Base-by-base conservation (phyloP, 1,140 invertebrate genomes). In the Muscidifurax raptorellus region DNA sequence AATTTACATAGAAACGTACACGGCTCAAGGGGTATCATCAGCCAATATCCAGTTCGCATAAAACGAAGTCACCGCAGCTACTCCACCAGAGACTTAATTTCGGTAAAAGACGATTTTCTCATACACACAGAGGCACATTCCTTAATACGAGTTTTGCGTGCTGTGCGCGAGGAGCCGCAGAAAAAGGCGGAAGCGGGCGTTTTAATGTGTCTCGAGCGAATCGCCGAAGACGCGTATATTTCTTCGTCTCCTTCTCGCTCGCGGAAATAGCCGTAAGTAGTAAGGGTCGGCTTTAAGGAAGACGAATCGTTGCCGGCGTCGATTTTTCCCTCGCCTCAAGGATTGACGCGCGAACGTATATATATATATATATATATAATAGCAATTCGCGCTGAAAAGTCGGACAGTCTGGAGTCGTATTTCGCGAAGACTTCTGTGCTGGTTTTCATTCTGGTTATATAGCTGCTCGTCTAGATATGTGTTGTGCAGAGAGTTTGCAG, bases 261-360 rank as follows among this genome's bases (percentile, higher is more conserved):
- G 36, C 76, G 76, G 71, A 84, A 84, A 84, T 67, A 84, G 36
- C 44, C 75, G 64, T 84, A 84, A 84, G 83, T 80, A 76, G 78
- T 84, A 84, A 75, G 25, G 47, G 52, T 84, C 83, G 27, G 30
- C 67, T 78, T 84, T 80, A 80, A 80, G 78, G 71, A 76, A 84
- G 83, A 76, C 72, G 72, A 76, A 85, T 77, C 5, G 52, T n/a
- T 59, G 25, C 44, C 25, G 25, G n/a, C 36, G 32, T 79, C 47
- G 30, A 80, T 74, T 74, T 76, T 84, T 59, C 47, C n/a, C 36
- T 83, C 67, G 66, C 10, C 66, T 18, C 66, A 13, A 69, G 64
- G 18, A 71, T 72, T 69, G 66, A 78, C 27, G 44, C 59, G 25
- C 27, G 25, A 9, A 10, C n/a, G n/a, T n/a, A n/a, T n/a, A n/a